Evolutionary conservation across 2,113 vertebrate species (phyloP).

Genomic region (Lophius piscatorius): DNA sequence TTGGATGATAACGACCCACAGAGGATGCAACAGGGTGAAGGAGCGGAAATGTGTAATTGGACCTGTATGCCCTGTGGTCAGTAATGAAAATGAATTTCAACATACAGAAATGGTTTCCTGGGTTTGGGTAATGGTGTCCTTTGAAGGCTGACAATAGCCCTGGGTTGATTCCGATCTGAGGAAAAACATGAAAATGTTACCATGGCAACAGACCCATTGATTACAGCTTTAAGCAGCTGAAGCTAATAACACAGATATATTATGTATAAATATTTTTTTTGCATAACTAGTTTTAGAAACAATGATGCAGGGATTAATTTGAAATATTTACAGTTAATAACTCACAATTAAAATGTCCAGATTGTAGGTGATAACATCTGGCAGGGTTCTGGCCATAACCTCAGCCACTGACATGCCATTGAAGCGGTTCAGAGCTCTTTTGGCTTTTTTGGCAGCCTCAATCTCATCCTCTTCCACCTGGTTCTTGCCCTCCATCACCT

Average conservation of each 20-base stretch:
- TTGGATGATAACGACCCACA: too few species aligned
- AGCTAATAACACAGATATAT: background rate
- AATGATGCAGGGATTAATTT: background rate
- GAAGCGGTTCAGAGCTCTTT: conserved; percentile 94
- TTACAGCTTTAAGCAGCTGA: too few species aligned
- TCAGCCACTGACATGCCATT: conserved; percentile 94
- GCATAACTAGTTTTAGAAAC: too few species aligned
- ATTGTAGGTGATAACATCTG: conserved; percentile 93
- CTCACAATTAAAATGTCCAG: conserved; percentile 98
- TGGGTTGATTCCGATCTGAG: conserved; percentile 97
- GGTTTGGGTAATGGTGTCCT: conserved; percentile 98
- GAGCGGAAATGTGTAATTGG: background rate
- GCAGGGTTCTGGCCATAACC: conserved; percentile 93
- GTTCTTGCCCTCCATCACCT: conserved; percentile 81
- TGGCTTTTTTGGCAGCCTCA: conserved; percentile 88
- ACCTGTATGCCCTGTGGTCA: conserved; percentile 3
- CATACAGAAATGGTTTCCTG: conserved; percentile 99
- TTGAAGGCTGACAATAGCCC: conserved; percentile 97
- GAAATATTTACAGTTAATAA: conserved; percentile 13
- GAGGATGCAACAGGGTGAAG: background rate
- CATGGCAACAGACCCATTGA: conserved; percentile 17
- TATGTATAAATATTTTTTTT: background rate
- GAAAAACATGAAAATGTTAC: conserved; percentile 54
- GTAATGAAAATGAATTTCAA: conserved; percentile 43
- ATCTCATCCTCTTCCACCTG: conserved; percentile 84